A percentile compares a stretch with the other conserved stretches of the same genome.
These are phyloP conservation scores for Spisula subtruncata DNA, from an alignment of 2,888 invertebrate species.

Conservation along the genomic window DNA sequence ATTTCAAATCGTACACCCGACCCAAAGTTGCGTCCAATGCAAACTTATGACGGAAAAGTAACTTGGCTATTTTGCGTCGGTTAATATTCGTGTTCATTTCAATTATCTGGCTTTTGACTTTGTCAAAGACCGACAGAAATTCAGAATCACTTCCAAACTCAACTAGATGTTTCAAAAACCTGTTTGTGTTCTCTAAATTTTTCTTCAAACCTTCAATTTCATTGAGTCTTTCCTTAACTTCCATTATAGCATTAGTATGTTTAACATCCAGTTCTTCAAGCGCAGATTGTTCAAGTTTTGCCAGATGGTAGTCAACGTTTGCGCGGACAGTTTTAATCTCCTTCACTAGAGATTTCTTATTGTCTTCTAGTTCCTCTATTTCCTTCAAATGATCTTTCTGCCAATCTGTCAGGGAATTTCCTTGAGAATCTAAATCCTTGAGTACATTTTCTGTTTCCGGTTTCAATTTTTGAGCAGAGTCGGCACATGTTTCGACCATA, in stretches of 20 bases:
- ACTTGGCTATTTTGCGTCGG: slow-evolving; percentile 73
- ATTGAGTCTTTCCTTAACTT: slow-evolving; percentile 68
- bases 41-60: slow-evolving; percentile 73
- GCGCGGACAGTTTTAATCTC: slow-evolving; percentile 73
- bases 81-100: slow-evolving; percentile 75
- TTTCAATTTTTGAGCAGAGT: slow-evolving; percentile 73
- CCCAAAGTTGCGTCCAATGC: slow-evolving; percentile 70
- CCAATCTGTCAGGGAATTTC: slow-evolving; percentile 71
- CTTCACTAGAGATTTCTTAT: slow-evolving; percentile 69
- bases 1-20: slow-evolving; percentile 69
- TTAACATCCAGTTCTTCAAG: slow-evolving; percentile 71
- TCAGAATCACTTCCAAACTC: slow-evolving; percentile 78
- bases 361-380: slow-evolving; percentile 72
- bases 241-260: slow-evolving; percentile 69
- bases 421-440: slow-evolving; percentile 72
- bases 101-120: slow-evolving; percentile 74
- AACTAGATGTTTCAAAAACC: slow-evolving; percentile 72
- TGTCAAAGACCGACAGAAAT: slow-evolving; percentile 76
- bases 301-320: slow-evolving; percentile 71
- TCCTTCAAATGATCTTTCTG: slow-evolving; percentile 73
- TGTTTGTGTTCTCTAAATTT: slow-evolving; percentile 74
- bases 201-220: slow-evolving; percentile 77
- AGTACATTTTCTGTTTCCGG: slow-evolving; percentile 75
- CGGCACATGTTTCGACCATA: slow-evolving; percentile 76
- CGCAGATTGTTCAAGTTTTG: slow-evolving; percentile 72